These are phyloP conservation scores for Momotus momota DNA, from an alignment of 2,797 vertebrate genomes.

Conservation along the genomic window DNA sequence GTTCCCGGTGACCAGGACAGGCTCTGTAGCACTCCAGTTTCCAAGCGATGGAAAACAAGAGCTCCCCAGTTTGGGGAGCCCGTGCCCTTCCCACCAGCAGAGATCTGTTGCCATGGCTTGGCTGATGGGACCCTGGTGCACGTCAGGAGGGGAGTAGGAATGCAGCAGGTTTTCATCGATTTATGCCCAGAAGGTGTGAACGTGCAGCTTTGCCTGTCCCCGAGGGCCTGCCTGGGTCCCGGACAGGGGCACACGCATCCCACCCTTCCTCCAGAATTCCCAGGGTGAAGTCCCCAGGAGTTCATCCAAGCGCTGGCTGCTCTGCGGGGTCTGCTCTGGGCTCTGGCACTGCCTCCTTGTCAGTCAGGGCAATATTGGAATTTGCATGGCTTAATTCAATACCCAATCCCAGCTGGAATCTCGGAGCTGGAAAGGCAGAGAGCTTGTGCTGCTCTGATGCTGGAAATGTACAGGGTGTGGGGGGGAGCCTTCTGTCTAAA, in stretches of 20 bases:
- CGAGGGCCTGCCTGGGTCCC: background rate
- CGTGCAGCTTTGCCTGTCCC: background rate
- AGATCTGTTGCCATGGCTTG: background rate
- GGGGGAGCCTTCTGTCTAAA: background rate
- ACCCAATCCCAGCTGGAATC: background rate
- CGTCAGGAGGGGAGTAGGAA: background rate
- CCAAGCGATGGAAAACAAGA: background rate
- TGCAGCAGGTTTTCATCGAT: background rate
- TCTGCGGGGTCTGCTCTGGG: background rate
- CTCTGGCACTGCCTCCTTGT: background rate
- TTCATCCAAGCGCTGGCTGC: background rate
- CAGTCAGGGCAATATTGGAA: background rate
- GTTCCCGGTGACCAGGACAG: background rate
- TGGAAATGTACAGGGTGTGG: background rate
- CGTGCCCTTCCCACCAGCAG: background rate
- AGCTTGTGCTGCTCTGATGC: background rate
- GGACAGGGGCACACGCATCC: background rate
- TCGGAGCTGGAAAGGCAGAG: background rate
- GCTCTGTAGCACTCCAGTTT: background rate
- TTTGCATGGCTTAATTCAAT: background rate
- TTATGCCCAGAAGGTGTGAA: background rate
- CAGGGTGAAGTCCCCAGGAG: slow-evolving; percentile 1
- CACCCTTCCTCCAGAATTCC: background rate
- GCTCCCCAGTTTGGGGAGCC: background rate
- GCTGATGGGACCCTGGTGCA: background rate